These are phyloP conservation scores for Drosophila ustulata DNA, from an alignment of 2,888 invertebrate species.

Conservation along the genomic window DNA sequence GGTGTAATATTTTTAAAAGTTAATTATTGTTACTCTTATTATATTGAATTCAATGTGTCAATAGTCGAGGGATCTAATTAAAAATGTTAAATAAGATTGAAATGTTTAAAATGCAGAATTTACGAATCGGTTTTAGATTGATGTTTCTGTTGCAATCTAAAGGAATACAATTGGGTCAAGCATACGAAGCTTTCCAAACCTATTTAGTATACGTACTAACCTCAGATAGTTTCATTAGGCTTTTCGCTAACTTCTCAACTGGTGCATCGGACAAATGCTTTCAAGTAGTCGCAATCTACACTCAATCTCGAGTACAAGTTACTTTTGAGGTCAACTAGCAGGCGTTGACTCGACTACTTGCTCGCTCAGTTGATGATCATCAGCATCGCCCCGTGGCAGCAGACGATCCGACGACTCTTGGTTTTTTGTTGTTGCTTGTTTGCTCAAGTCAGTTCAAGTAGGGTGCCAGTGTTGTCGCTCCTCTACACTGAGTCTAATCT, in stretches of 20 bases:
- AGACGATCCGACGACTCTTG: constrained; percentile 15
- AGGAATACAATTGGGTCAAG: background rate
- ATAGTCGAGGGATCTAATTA: no score
- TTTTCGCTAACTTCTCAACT: constrained; percentile 46
- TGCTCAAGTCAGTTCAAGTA: constrained; percentile 37
- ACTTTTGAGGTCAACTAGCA: constrained; percentile 59
- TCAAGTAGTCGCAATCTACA: constrained; percentile 40
- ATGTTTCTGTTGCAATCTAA: no score
- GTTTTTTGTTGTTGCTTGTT: constrained; percentile 7
- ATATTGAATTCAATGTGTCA: no score
- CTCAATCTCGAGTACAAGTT: constrained; percentile 25
- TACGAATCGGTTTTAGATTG: no score
- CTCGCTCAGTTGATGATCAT: constrained; percentile 24
- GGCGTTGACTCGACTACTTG: constrained; percentile 44
- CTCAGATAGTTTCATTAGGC: constrained; percentile 18
- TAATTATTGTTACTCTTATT: no score
- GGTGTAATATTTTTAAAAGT: background rate
- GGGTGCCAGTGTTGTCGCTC: constrained; percentile 20
- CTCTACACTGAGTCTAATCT: constrained; percentile 37
- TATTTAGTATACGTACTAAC: background rate
- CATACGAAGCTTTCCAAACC: background rate
- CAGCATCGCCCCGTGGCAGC: constrained; percentile 17
- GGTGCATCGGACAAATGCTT: constrained; percentile 42
- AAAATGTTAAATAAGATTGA: no score
- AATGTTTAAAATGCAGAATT: no score